phyloP scores from a whole-genome alignment of 2,888 invertebrate genomes.

The Amorpha juglandis region DNA sequence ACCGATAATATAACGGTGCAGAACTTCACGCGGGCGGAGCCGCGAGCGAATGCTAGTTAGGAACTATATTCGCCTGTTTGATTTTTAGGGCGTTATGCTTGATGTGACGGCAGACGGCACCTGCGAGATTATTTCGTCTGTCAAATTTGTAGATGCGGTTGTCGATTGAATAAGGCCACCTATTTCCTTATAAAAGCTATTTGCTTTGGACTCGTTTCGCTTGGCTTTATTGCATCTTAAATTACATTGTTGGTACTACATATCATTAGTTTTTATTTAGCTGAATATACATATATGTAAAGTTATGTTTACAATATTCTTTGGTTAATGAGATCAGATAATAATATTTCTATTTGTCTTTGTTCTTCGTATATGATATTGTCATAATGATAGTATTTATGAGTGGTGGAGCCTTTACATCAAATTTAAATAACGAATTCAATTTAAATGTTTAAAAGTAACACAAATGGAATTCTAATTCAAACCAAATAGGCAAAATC shows the following conservation, averaged over 20 bases:
- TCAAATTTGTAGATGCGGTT: slow-evolving; percentile 3
- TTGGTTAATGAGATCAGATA: not conserved
- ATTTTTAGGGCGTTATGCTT: slow-evolving; percentile 30
- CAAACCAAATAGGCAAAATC: slow-evolving; percentile 5
- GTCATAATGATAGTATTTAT: too few relatives aligned
- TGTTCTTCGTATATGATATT: too few relatives aligned
- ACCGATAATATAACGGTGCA: too few relatives aligned
- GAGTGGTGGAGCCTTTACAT: too few relatives aligned
- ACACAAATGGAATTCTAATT: slow-evolving; percentile 4
- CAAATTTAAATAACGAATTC: not conserved
- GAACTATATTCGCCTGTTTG: slow-evolving; percentile 37
- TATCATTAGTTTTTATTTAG: not conserved
- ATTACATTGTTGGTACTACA: slow-evolving; percentile 5
- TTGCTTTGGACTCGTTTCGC: slow-evolving; percentile 9
- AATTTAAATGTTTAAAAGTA: not conserved
- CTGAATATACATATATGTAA: not conserved
- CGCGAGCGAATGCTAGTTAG: too few relatives aligned
- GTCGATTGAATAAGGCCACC: slow-evolving; percentile 22
- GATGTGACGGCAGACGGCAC: slow-evolving; percentile 24
- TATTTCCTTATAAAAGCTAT: slow-evolving; percentile 22
- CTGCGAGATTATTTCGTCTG: slow-evolving; percentile 26
- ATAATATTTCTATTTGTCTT: not conserved
- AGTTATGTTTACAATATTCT: not conserved
- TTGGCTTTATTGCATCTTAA: slow-evolving; percentile 5
- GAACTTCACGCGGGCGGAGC: too few relatives aligned